phyloP scores from a whole-genome alignment of 2,888 invertebrate genomes.

The Andrena camellia region DNA sequence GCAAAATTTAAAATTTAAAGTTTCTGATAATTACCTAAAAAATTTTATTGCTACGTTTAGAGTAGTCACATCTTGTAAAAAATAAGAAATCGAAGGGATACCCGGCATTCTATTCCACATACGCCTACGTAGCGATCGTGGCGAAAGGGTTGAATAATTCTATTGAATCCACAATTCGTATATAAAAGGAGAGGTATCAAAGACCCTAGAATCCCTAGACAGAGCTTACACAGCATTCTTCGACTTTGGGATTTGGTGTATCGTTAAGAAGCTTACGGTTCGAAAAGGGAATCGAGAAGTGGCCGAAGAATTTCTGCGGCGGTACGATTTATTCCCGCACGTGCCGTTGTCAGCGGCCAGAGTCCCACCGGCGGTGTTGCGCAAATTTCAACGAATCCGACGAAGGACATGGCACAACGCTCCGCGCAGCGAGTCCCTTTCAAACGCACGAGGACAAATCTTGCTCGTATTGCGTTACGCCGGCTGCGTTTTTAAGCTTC shows the following conservation, averaged over 20 bases:
- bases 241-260: neutral
- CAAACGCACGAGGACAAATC: constrained; percentile 70
- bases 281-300: constrained; percentile 6
- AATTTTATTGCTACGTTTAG: too few species aligned
- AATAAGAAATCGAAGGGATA: too few species aligned
- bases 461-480: constrained; percentile 56
- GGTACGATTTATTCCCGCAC: constrained; percentile 56
- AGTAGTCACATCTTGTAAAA: too few species aligned
- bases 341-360: constrained; percentile 46
- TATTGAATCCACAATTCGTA: too few species aligned
- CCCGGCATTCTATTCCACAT: too few species aligned
- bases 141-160: too few species aligned
- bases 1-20: neutral
- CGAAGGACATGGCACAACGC: constrained; percentile 67
- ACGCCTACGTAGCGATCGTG: too few species aligned
- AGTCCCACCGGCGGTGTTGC: constrained; percentile 56
- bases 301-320: constrained; percentile 35
- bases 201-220: too few species aligned
- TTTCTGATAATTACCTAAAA: too few species aligned
- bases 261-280: neutral
- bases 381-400: constrained; percentile 72
- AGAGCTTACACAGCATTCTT: too few species aligned
- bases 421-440: constrained; percentile 64
- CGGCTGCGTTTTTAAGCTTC: constrained; percentile 55
- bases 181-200: too few species aligned